A percentile compares a stretch with the other conserved stretches of the same genome.
These are phyloP conservation scores for Rutpela maculata DNA, from an alignment of 2,888 invertebrate genomes.

Conservation along the genomic window DNA sequence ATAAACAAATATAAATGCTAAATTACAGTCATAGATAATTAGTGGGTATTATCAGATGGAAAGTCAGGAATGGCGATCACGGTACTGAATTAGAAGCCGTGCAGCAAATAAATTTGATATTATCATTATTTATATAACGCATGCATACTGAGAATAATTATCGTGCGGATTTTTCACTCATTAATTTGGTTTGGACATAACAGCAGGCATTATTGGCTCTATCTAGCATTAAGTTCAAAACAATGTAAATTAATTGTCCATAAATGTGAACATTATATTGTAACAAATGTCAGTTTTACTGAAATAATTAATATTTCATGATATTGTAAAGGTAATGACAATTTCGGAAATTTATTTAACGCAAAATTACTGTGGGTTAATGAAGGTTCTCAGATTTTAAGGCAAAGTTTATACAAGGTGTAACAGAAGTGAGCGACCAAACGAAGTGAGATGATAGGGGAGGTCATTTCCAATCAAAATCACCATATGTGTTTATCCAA, in stretches of 20 bases:
- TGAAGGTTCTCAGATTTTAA: too few relatives aligned
- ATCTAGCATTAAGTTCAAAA: slow-evolving; percentile 11
- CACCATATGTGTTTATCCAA: too few relatives aligned
- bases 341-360: too few relatives aligned
- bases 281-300: neutral
- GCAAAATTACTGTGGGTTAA: too few relatives aligned
- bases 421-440: too few relatives aligned
- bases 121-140: slow-evolving; percentile 29
- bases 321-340: too few relatives aligned
- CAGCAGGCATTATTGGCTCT: slow-evolving; percentile 8
- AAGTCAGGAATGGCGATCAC: slow-evolving; percentile 19
- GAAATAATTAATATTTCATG: too few relatives aligned
- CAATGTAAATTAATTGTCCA: neutral
- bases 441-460: too few relatives aligned
- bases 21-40: slow-evolving; percentile 16
- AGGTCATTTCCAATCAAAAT: too few relatives aligned
- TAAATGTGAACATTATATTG: neutral
- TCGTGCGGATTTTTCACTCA: slow-evolving; percentile 18
- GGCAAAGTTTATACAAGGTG: too few relatives aligned
- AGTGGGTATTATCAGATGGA: slow-evolving; percentile 10
- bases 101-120: slow-evolving; percentile 24
- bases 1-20: neutral
- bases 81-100: neutral
- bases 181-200: slow-evolving; percentile 16
- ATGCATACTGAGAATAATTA: slow-evolving; percentile 23